phyloP scores from a whole-genome alignment of 2,113 vertebrate species.

The Gavialis gangeticus region DNA sequence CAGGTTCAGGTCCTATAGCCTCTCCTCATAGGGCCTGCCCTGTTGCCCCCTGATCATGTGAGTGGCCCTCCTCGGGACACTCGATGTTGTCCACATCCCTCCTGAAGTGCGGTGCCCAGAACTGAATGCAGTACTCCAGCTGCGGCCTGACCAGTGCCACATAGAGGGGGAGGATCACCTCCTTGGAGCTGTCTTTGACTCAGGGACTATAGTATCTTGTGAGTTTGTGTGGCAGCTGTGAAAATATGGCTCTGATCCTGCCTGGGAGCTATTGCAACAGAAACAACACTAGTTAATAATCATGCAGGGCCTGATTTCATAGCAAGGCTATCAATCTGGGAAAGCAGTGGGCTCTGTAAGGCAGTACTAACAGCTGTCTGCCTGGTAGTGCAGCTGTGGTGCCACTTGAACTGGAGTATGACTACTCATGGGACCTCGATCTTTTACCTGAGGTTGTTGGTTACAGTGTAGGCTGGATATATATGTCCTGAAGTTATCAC shows the following conservation, averaged over 20 bases:
- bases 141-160: too few species aligned
- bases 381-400: accelerated
- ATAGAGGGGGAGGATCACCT: too few species aligned
- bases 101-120: too few species aligned
- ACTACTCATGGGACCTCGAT: background rate
- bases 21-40: too few species aligned
- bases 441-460: conserved; percentile 5
- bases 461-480: background rate
- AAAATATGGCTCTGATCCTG: background rate
- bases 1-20: too few species aligned
- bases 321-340: background rate
- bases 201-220: background rate
- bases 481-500: background rate
- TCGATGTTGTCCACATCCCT: too few species aligned
- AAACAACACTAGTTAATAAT: background rate
- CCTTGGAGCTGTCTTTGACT: background rate
- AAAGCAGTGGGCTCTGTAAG: background rate
- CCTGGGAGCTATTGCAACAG: background rate
- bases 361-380: background rate
- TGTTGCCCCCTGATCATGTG: too few species aligned
- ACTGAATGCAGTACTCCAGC: too few species aligned
- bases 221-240: background rate
- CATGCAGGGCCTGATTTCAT: background rate
- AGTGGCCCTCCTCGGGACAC: too few species aligned
- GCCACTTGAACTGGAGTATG: background rate